Percentiles rank a stretch among this genome's conserved stretches.
phyloP scores from a whole-genome alignment of 2,888 invertebrate species.

The Macroteleia sp. region DNA sequence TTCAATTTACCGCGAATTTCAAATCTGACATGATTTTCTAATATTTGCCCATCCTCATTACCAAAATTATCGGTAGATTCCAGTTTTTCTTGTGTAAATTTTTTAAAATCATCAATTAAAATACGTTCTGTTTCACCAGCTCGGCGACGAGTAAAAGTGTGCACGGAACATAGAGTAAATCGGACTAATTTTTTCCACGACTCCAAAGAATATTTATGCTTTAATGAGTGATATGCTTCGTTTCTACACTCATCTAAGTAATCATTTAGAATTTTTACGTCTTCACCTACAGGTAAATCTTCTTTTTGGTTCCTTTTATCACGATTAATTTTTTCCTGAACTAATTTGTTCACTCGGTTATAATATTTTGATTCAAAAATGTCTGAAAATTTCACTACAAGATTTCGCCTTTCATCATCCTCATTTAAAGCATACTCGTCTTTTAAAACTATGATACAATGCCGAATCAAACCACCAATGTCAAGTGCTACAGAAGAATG shows the following conservation, averaged over 20 bases:
- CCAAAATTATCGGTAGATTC: background rate
- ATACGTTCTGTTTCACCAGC: constrained; percentile 23
- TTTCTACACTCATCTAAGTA: background rate
- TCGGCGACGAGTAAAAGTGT: background rate
- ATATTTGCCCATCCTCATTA: background rate
- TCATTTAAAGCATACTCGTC: no score
- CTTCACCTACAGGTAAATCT: background rate
- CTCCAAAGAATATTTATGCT: background rate
- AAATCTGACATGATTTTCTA: constrained; percentile 2
- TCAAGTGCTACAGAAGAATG: no score
- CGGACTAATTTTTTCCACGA: background rate
- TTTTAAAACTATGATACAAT: no score
- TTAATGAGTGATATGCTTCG: background rate
- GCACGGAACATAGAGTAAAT: background rate
- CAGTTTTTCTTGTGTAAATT: background rate
- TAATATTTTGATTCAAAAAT: background rate
- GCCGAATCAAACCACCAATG: no score
- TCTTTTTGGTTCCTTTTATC: background rate
- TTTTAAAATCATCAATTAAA: constrained; percentile 3
- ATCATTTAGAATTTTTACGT: constrained; percentile 9
- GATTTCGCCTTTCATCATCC: background rate
- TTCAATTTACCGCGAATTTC: constrained; percentile 8
- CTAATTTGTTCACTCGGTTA: background rate
- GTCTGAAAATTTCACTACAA: background rate
- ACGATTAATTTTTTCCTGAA: background rate